Evolutionary conservation across 2,888 invertebrate species (phyloP), one percentile per base, ranked within the genome.

Genomic region (Andrena trimmerana): DNA sequence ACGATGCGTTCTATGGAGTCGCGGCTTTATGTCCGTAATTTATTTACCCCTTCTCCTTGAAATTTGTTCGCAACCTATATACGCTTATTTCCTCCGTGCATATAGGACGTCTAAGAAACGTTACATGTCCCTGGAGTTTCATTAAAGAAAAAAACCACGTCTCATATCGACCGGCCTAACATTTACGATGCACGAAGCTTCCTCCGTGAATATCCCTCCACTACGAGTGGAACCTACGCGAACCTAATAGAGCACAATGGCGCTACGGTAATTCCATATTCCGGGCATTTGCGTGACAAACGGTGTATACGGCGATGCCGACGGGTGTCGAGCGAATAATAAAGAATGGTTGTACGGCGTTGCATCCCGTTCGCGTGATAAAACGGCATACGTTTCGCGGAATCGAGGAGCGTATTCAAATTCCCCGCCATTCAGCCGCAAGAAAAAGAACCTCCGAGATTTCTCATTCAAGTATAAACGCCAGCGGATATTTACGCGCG

Each of bases 221-320:
- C 57, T 63, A 42, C 62, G 54, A 73, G 65, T 31, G 68, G 68
- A 79, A 59, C 66, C 24, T 81, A 77, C 73, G 81, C 54, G 48
- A 86, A 77, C 63, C 70, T 80, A 86, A 76, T 80, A 68, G 57
- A 57, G 72, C 78, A 86, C 86, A 87, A 86, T 85, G 68, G 78
- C 54, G 33, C 60, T 69, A 65, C 62, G 67, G 62, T 73, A 66
- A 78, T 79, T 85, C 65, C 72, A 69, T 67, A 74, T 60, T 78
- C 71, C 36, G 63, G 50, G 54, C 59, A 87, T 87, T 87, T 87
- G 85, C 85, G 81, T 87, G 85, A 87, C 83, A 87, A 85, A 85
- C 69, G 82, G 29, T 69, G n/a, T 50, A 33, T 50, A 33, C 72
- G 69, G 68, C 73, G 71, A 81, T 81, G 33, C 71, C 72, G 66